Evolutionary conservation across 2,797 vertebrate species (phyloP), one percentile per base, ranked within the genome.

Genomic region (Aotus griseimembra): DNA sequence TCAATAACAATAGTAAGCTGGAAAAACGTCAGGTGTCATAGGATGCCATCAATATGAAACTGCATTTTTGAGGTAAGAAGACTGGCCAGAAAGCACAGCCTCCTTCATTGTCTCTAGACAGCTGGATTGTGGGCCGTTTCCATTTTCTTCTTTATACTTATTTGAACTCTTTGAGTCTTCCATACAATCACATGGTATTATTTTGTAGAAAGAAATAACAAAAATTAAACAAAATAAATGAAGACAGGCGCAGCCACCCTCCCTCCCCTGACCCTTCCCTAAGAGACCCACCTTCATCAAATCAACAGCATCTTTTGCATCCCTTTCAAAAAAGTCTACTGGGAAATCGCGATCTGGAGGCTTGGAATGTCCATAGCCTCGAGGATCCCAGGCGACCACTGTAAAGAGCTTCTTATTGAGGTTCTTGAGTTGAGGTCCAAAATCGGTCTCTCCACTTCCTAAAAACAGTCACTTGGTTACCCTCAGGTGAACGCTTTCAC

Each of bases 291-390:
- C 99, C 99, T 99, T 99, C 99, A 99, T 99, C 96, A 99, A 98
- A 96, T 99, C 99, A 95, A 99, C 98, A 5, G 99, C 99, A 52
- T 99, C 99, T 98, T 99, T 99, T 41, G 99, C 99, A 94, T 99
- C 99, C 92, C 99, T 99, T 98, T 99, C 99, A 97, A 99, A 99
- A 97, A 99, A 99, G 95, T 99, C 98, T 3, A 90, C n/a, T 39
- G 99, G 99, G 86, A 99, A 99, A 97, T 99, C 99, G 98, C 99
- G 98, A 76, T 98, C 86, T 0, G 99, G 99, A 14, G 99, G 99
- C 22, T 99, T 99, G 39, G 99, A 99, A 6, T 91, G 96, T 75
- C 99, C 99, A 2, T 99, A 99, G 52, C 99, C 99, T 0, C 99
- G 99, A 48, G 99, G 99, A 88, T 99, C 99, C 99, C 99, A 99